Evolutionary conservation across 2,113 vertebrate species (phyloP), one percentile per base, ranked within the genome.

Genomic region (Rhinolophus ferrumequinum): DNA sequence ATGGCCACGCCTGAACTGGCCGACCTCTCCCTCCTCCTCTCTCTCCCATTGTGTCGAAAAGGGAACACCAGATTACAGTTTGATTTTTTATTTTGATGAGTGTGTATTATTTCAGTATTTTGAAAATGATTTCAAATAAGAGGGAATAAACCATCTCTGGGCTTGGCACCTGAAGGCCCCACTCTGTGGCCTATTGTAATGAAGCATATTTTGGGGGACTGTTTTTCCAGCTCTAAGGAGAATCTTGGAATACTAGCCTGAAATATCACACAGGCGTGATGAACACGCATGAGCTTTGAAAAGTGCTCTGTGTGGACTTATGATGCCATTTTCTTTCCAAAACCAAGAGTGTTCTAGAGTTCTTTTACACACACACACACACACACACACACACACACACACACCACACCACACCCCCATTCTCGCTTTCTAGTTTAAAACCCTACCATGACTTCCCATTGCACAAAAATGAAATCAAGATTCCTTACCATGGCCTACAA

Each of bases 121-220:
- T 77, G 81, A 69, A 93, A 87, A 87, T 21, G 50, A 77, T 80
- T 92, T 52, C 28, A 92, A 84, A 47, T 72, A 66, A 87, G 41
- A 35, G 28, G 56, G 6, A 1, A 13, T 30, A 47, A 33, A 13
- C 16, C 41, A 75, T 10, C 64, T 62, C 19, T 75, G 14, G 12
- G 16, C 24, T 24, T 70, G 7, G 81, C 56, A 47, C 41, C 24
- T 66, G 10, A 69, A 69, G 44, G 54, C n/a, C 38, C 44, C 14
- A 7, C 35, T 67, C 9, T n/a, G 58, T 93, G 81, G 62, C 14
- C 35, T 38, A 4, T 5, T 13, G 15, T 19, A 80, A 1, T 0
- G 26, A 35, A 26, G 33, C n/a, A 30, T 0, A 52, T 35, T 54
- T 83, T 18, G 35, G 6, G 26, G 62, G 60, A 18, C 84, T 28